Evolutionary conservation across 2,113 vertebrate species (phyloP), one percentile per base, ranked within the genome.

Genomic region (Lamprotornis superbus): DNA sequence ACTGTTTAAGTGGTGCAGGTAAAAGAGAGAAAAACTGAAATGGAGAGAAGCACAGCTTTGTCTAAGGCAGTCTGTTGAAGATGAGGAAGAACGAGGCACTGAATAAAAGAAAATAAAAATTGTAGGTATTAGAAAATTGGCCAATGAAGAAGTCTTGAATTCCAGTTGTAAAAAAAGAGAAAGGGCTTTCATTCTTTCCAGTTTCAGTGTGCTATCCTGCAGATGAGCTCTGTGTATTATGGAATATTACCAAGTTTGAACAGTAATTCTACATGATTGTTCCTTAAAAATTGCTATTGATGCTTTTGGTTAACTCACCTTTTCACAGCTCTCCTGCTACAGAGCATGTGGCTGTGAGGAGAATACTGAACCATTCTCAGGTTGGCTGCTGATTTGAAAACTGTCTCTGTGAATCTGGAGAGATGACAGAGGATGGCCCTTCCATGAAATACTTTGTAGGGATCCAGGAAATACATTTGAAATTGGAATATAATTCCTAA

Each of bases 211-310:
- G 44, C 44, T 79, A 39, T 73, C 75, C 55, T 83, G 59, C 61
- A 89, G 75, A 79, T 21, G 4, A 69, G 80, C 55, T 90, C 78
- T 55, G 53, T 91, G 52, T 87, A 65, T 93, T 95, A 91, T 24
- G 63, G 78, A 76, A 13, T 74, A 73, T 95, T 91, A 93, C 47
- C 70, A 94, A 74, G 68, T 88, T 91, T 90, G 87, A 91, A 64
- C 64, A 80, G 88, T 96, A 96, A 93, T 96, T 96, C 85, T 77
- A 63, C 67, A 56, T 91, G 87, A 92, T 93, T 86, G 90, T 88
- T 92, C 92, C 85, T 91, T 70, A 70, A 86, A 91, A 95, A 93
- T 80, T 90, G 78, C 94, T 95, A 69, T 93, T 90, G 94, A 95
- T 94, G 93, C 75, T 91, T 91, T 69, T 86, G 79, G 84, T 94